Evolutionary conservation across 2,797 vertebrate species (phyloP), one percentile per base, ranked within the genome.

Genomic region (Lepus townsendii): DNA sequence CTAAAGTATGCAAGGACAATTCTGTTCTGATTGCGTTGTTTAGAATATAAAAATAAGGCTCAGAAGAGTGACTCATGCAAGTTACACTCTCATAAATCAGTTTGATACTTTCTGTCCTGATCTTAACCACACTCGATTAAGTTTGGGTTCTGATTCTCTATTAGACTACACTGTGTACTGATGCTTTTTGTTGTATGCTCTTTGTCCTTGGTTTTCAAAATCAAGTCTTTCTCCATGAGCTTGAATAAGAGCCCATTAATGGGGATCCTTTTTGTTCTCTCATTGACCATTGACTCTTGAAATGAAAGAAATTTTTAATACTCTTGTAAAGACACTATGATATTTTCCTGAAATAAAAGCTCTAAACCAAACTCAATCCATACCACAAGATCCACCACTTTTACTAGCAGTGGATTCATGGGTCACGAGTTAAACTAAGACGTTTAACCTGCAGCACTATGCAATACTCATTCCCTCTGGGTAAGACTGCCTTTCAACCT

Each of bases 251-350:
- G 83, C 3, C 2, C 35, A 62, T 27, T 1, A 32, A 42, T 42
- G 8, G 14, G 3, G 3, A 50, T 65, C 17, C 4, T 47, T 80
- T 16, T 26, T 54, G n/a, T 75, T 62, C 30, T 52, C 57, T 75
- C 17, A 30, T 30, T 16, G 22, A 65, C 7, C 32, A 5, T 85
- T 72, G 78, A 91, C 3, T 84, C 35, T 22, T 78, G 8, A 78
- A 86, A 73, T 72, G 54, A 95, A 77, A 30, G 32, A 35, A 85
- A 32, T 76, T 20, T 5, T 71, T 32, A 91, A 42, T 82, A 75
- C 5, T 66, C 42, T 69, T 27, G 52, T 35, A 20, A 38, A 32
- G 16, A 4, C 42, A 60, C 63, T 38, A 7, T 24, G 78, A 83
- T 52, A 27, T 19, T 32, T 78, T 72, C 16, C 16, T 76, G 52